Evolutionary conservation across 2,888 invertebrate genomes (phyloP), one percentile per base, ranked within the genome.

Genomic region (Stegana nigrithorax): DNA sequence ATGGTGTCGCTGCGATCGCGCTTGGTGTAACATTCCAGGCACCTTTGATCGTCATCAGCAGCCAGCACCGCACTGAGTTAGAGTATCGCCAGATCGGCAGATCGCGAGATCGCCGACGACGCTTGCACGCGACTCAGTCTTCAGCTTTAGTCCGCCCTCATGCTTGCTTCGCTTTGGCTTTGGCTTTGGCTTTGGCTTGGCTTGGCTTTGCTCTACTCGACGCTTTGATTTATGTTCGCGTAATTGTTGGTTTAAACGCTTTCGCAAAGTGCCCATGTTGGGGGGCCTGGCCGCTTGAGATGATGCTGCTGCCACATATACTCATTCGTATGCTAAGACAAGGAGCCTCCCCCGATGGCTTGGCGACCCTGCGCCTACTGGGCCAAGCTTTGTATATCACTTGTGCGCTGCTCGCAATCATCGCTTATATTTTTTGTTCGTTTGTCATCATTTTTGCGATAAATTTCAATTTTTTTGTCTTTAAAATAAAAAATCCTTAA

Each of bases 221-320:
- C 80, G 73, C 74, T 85, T 85, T 84, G 84, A 84, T 84, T 84
- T 85, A 84, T 84, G 81, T 72, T 69, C 79, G 73, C 81, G 84
- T 84, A 85, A 84, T 84, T 84, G 84, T 84, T 83, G 82, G 83
- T 82, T 84, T 84, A 80, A 83, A 82, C 80, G 81, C 32, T 77
- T 84, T 77, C 80, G 75, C 73, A 70, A 79, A 73, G 69, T 69
- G 71, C 68, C 69, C 68, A 66, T 67, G 61, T 66, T 53, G 64
- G 51, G 8, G 63, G 60, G 62, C 47, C 47, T 21, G 21, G 8
- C 21, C 25, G 25, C 19, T 45, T 44, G 21, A n/a, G n/a, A n/a
- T n/a, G n/a, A n/a, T n/a, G n/a, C n/a, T n/a, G n/a, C n/a, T n/a
- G n/a, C n/a, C n/a, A n/a, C n/a, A n/a, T n/a, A n/a, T n/a, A n/a